Base-by-base conservation (phyloP, 1,140 invertebrate species). In the Homarus americanus region DNA sequence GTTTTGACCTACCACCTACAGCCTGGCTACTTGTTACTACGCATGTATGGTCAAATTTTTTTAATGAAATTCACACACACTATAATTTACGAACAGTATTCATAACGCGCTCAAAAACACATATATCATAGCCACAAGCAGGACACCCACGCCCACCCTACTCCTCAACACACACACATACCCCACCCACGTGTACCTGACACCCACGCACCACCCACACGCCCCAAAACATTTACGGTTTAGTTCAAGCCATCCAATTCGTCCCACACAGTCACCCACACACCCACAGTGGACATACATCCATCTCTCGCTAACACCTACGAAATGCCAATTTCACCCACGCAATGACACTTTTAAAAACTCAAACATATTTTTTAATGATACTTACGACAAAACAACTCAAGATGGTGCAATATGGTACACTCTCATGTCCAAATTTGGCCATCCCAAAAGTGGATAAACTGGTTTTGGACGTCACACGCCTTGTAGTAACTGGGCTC, bases 181-280 rank as follows among this genome's bases (percentile, higher is more conserved):
- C 44, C 44, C 44, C 63, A 69, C 63, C n/a, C 63, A 69, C 63
- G 32, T 32, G 63, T 69, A 9, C 63, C 7, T 9, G 63, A 69
- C 63, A 69, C n/a, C n/a, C 63, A 32, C 63, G 32, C 63, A 69
- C n/a, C 63, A 69, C 63, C 63, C 63, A 69, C 63, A 69, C n/a
- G 63, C n/a, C 63, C 63, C 9, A 69, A 69, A 69, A 28, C 63
- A 69, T 69, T 69, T 32, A 69, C 63, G n/a, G 28, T 28, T 69
- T 28, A 28, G 63, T 69, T 28, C 63, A 69, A 69, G 63, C 63
- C 63, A 69, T 5, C 63, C n/a, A 69, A 69, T 69, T 32, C 63
- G 32, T 38, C 73, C 73, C 73, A 76, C 73, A 76, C 73, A 38
- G 40, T 40, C 73, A 76, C 4, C 36, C 73, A 76, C 15, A 44